Evolutionary conservation across 1,140 invertebrate species (phyloP).

Genomic region (Conus ventricosus): DNA sequence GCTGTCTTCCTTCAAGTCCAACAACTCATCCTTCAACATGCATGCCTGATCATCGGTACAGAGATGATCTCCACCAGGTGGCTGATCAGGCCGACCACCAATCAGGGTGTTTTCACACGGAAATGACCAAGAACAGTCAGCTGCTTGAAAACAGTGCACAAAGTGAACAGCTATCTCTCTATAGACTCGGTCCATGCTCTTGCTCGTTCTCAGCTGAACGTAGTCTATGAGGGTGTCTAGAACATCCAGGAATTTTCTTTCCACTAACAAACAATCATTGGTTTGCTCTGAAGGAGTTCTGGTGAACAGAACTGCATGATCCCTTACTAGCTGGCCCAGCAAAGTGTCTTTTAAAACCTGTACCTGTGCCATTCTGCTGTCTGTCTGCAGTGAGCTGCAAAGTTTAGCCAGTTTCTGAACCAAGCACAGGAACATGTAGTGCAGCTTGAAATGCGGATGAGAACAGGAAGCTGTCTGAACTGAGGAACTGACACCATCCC

Average conservation of each 20-base stretch:
- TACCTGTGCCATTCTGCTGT: not conserved
- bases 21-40: not conserved
- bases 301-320: not conserved
- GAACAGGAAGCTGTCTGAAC: not conserved
- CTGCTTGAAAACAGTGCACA: not conserved
- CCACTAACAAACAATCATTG: not conserved
- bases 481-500: not conserved
- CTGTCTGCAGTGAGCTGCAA: not conserved
- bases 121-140: conserved; percentile 25
- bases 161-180: not conserved
- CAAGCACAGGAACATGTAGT: conserved; percentile 29
- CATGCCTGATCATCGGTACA: not conserved
- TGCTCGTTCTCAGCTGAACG: not conserved
- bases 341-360: not conserved
- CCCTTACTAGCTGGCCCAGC: not conserved
- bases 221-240: not conserved
- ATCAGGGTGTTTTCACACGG: not conserved
- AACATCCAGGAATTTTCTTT: conserved; percentile 25
- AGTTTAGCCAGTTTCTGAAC: conserved; percentile 19
- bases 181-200: not conserved
- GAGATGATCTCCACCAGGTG: not conserved
- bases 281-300: not conserved
- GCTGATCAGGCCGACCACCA: not conserved
- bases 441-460: not conserved
- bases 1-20: not conserved